phyloP scores from a whole-genome alignment of 2,113 vertebrate genomes.

The Antennarius striatus region DNA sequence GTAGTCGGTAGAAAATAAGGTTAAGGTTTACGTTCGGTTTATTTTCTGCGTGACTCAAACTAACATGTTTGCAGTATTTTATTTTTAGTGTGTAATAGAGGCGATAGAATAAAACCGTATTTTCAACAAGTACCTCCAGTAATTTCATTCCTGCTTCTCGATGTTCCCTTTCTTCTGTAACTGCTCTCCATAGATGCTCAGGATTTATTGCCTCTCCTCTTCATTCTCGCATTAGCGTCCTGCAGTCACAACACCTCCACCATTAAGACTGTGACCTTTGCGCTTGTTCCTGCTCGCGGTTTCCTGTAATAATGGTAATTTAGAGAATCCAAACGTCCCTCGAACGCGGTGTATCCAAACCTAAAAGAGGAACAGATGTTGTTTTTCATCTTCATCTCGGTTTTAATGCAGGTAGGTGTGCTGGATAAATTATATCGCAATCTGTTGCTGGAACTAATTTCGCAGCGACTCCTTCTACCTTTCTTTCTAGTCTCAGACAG shows the following conservation, averaged over 20 bases:
- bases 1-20: too few species aligned
- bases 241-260: neutral
- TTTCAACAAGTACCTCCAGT: too few species aligned
- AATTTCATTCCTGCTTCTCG: too few species aligned
- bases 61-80: too few species aligned
- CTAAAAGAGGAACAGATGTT: slow-evolving; percentile 26
- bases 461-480: neutral
- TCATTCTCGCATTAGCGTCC: neutral
- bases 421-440: slow-evolving; percentile 21
- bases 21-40: too few species aligned
- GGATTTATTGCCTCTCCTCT: neutral
- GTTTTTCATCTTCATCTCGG: slow-evolving; percentile 27
- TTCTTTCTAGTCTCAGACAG: slow-evolving; percentile 81
- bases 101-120: too few species aligned
- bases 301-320: slow-evolving; percentile 8
- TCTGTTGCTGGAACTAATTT: slow-evolving; percentile 55
- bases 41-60: too few species aligned
- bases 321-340: slow-evolving; percentile 3
- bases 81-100: too few species aligned
- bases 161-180: too few species aligned
- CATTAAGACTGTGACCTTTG: neutral
- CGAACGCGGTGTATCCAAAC: slow-evolving; percentile 17
- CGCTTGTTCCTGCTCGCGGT: neutral
- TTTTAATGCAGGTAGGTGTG: slow-evolving; percentile 22
- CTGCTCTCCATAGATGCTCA: neutral